Evolutionary conservation across 1,140 invertebrate species (phyloP).

Genomic region (Leptinotarsa defecta): DNA sequence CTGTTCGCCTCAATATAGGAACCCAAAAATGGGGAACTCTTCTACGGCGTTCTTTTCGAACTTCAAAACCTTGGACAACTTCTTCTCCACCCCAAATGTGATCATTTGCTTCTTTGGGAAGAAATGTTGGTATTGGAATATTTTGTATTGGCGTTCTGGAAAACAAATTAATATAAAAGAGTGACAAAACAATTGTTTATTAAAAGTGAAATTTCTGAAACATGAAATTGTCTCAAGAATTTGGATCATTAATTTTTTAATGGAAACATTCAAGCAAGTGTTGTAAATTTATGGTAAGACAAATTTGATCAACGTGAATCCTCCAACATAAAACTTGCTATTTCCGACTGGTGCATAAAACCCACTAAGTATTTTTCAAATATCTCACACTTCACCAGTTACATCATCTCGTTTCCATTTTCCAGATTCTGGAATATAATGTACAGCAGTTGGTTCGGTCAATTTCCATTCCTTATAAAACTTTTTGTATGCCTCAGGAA

Average conservation of each 20-base stretch:
- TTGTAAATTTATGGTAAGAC: neutral
- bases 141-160: conserved; percentile 72
- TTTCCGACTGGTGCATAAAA: neutral
- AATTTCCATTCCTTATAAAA: conserved; percentile 86
- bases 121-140: conserved; percentile 75
- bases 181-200: too few species aligned
- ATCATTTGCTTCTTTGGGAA: conserved; percentile 78
- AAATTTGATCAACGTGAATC: neutral
- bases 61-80: conserved; percentile 87
- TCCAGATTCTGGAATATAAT: conserved; percentile 78
- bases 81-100: conserved; percentile 97
- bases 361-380: neutral
- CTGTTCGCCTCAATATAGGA: conserved; percentile 74
- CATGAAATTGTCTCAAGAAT: too few species aligned
- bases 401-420: conserved; percentile 75
- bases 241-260: too few species aligned
- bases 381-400: conserved; percentile 69
- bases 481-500: conserved; percentile 87
- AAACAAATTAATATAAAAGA: conserved; percentile 19
- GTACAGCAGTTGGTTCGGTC: conserved; percentile 75
- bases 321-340: neutral
- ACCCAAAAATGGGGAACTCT: conserved; percentile 85
- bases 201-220: too few species aligned
- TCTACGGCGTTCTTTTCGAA: conserved; percentile 63
- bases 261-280: too few species aligned